Evolutionary conservation across 2,888 invertebrate species (phyloP), one percentile per base, ranked within the genome.

Genomic region (Brachynemurus nebulosus): DNA sequence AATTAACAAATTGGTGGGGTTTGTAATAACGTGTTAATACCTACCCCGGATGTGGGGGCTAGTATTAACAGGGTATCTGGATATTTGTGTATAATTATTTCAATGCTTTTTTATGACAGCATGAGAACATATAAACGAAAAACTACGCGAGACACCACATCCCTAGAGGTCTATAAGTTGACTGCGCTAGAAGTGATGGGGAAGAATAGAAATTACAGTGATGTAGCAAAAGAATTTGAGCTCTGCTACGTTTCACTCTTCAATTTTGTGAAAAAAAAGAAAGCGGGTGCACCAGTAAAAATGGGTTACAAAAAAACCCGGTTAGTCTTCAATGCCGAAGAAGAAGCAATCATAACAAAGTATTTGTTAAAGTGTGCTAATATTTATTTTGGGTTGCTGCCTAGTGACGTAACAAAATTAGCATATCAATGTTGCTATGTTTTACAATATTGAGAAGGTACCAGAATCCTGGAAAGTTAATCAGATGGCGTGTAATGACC

Each of bases 91-190:
- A 12, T 14, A 11, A 34, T 34, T 11, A 9, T 14, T 34, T 34
- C 6, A 34, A 7, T 19, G 16, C 16, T 19, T 12, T 38, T 35
- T 34, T 23, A 37, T 45, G 17, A 16, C 14, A 44, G 47, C 11
- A 44, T 34, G 47, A 44, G 19, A 25, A 35, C 34, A n/a, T 45
- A 44, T 25, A 40, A 45, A 41, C 35, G 47, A 40, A 47, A 41
- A 41, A 45, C 44, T 40, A 45, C 43, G n/a, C 35, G 44, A 36
- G 47, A 30, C 12, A 40, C 37, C 27, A 40, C 21, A 34, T 38
- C 39, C 9, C 9, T 25, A 23, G 44, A 40, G 30, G 35, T 44
- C 27, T 40, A 40, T 25, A 23, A 44, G 40, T 20, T 35, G 27
- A 40, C 40, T 34, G 40, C 33, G 27, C 12, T 19, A 37, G 33